Base-by-base conservation (phyloP, 2,797 vertebrate genomes). In the Galagoides demidoff region DNA sequence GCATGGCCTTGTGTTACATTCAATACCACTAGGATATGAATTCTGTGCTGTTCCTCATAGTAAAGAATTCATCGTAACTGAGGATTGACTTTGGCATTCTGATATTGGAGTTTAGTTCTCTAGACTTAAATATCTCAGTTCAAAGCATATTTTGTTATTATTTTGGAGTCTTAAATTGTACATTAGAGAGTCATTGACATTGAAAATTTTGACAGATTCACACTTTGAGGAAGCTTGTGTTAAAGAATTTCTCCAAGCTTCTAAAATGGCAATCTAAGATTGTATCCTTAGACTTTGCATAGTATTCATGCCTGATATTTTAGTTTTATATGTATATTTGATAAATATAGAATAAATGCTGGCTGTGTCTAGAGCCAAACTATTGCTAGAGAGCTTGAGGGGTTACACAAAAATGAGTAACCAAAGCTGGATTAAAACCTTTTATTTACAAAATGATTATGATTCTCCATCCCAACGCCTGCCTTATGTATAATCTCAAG, bases 191-290 rank as follows among this genome's bases (percentile, higher is more conserved):
- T 68, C 64, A 93, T 39, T 90, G 85, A 85, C 37, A 52, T 43
- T 91, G 92, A 88, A 70, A 66, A 57, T 93, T 96, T 92, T 86
- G 76, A 96, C 86, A 76, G 34, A 84, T 95, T 95, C 78, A 89
- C 78, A 76, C 68, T 85, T 66, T 70, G 39, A 93, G 77, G 84
- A 89, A 86, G 39, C 14, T 45, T 71, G 6, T 95, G 77, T 82
- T 97, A 89, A 63, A 78, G 52, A 94, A 63, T 94, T 78, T 88
- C 71, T 90, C 43, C 81, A 71, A 86, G 22, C 86, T 94, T 95
- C 94, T 95, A 76, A 96, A 96, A 71, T 88, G 87, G 79, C 79
- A 90, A 11, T 59, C 83, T 68, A 59, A 77, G 81, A 45, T 84
- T 90, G 23, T 84, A 73, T 85, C 94, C 70, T 91, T 68, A 77